Conservation (phyloP, 1,140 invertebrate genomes). For the Drosophila seguyi region DNA sequence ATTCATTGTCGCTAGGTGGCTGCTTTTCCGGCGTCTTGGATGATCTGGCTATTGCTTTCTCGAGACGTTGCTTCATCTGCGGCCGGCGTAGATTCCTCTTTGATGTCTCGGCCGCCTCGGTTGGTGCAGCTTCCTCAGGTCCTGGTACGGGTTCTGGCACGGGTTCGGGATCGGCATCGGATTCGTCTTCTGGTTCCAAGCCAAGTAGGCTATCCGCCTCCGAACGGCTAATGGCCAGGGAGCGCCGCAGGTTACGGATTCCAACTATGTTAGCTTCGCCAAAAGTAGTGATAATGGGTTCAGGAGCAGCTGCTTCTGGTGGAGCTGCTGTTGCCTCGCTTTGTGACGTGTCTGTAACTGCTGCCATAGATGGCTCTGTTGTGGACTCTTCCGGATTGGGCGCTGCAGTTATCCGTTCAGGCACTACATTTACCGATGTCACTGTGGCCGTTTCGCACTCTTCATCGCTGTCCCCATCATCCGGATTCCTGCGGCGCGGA, state of each 20-base stretch:
- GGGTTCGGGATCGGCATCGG: not conserved
- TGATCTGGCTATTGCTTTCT: conserved; percentile 36
- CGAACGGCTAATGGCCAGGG: conserved; percentile 63
- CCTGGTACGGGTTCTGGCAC: conserved; percentile 2
- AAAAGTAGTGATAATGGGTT: conserved; percentile 69
- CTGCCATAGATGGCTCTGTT: not conserved
- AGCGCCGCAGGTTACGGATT: conserved; percentile 61
- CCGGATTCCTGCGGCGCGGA: conserved; percentile 12
- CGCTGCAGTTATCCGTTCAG: not conserved
- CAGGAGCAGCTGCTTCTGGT: not conserved
- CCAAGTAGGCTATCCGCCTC: conserved; percentile 45
- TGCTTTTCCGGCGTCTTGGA: conserved; percentile 59
- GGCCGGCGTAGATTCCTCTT: conserved; percentile 39
- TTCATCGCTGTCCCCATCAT: conserved; percentile 54
- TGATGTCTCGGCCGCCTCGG: conserved; percentile 29
- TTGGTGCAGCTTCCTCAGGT: conserved; percentile 6
- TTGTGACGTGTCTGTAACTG: not conserved
- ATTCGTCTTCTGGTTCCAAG: not conserved
- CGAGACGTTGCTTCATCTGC: conserved; percentile 37
- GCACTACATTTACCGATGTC: conserved; percentile 14
- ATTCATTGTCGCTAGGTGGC: too few species aligned
- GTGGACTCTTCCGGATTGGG: conserved; percentile 5
- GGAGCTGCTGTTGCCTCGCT: not conserved
- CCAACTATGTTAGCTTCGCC: conserved; percentile 62
- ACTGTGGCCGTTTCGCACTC: conserved; percentile 56